A percentile compares a stretch with the other conserved stretches of the same genome.
These are phyloP conservation scores for Myocastor coypus DNA, from an alignment of 2,113 vertebrate species.

Conservation along the genomic window DNA sequence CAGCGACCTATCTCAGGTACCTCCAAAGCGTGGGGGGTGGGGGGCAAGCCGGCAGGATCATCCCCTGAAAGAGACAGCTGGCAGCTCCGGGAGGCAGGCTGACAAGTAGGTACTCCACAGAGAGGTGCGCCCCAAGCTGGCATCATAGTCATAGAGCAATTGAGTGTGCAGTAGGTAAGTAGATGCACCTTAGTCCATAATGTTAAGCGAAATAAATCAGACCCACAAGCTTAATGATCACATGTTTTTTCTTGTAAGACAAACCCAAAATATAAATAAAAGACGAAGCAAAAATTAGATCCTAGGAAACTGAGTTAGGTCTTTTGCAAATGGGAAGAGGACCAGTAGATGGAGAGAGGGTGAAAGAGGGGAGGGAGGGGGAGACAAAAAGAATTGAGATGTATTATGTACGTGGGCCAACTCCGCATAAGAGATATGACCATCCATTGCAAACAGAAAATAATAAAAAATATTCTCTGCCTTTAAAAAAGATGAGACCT, in stretches of 20 bases:
- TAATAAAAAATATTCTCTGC: background rate
- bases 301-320: background rate
- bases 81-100: background rate
- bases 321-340: background rate
- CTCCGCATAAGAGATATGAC: background rate
- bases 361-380: no score
- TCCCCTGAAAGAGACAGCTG: background rate
- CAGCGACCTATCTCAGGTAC: background rate
- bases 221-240: background rate
- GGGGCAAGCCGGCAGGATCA: background rate
- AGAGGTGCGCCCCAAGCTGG: background rate
- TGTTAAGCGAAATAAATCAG: background rate
- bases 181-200: background rate
- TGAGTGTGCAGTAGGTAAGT: background rate
- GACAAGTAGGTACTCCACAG: background rate
- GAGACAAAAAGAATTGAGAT: background rate
- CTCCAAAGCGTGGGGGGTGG: no score
- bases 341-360: background rate
- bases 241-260: background rate
- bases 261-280: background rate
- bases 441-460: background rate
- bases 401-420: background rate
- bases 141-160: background rate
- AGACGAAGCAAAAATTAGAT: background rate
- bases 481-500: background rate